These are phyloP conservation scores for Orthonyx spaldingii DNA, from an alignment of 2,113 vertebrate genomes.

Conservation along the genomic window DNA sequence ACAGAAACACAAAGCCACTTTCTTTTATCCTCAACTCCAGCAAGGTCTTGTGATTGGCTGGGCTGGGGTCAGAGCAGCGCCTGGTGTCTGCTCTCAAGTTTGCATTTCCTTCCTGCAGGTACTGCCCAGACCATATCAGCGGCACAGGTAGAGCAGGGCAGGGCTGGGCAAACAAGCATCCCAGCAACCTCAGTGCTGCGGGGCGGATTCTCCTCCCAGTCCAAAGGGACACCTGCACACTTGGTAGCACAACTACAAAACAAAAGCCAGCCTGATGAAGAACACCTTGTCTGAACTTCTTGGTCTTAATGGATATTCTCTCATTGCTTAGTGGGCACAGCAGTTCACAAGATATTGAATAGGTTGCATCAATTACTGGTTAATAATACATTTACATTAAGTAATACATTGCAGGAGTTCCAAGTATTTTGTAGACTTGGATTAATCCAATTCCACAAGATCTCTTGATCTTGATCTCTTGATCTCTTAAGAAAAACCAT, in stretches of 20 bases:
- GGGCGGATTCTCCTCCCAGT: neutral
- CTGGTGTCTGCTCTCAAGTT: neutral
- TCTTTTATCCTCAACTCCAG: neutral
- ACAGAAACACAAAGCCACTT: neutral
- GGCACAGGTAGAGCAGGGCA: neutral
- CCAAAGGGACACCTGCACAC: neutral
- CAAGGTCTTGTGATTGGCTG: neutral
- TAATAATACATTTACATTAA: neutral
- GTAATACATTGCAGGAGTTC: neutral
- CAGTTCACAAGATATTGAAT: neutral
- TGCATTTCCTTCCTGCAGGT: neutral
- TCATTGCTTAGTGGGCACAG: neutral
- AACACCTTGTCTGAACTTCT: neutral
- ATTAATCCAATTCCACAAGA: neutral
- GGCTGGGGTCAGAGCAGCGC: accelerated
- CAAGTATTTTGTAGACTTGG: neutral
- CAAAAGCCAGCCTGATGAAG: neutral
- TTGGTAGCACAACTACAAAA: neutral
- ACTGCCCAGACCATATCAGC: neutral
- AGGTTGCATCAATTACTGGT: neutral
- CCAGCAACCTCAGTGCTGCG: accelerated
- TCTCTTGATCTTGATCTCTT: too few species aligned
- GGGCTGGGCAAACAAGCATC: neutral
- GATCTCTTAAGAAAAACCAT: neutral
- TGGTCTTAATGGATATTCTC: neutral